A percentile compares a stretch with the other conserved stretches of the same genome.
Conservation (phyloP, 2,888 invertebrate species). For the Pammene aurita region DNA sequence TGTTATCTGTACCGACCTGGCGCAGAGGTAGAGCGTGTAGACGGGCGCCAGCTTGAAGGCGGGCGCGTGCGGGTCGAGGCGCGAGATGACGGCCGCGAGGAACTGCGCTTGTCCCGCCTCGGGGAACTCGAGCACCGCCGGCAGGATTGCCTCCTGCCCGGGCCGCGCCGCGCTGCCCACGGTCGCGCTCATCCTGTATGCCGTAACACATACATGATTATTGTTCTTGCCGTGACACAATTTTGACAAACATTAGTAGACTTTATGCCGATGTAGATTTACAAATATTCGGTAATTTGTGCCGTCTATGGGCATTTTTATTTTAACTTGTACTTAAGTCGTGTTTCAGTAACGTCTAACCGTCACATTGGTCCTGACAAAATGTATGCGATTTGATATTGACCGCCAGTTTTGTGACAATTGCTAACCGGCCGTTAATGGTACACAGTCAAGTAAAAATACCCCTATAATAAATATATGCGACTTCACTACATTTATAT, state of each 20-base stretch:
- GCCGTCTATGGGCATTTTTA: too few relatives aligned
- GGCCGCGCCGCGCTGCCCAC: constrained; percentile 63
- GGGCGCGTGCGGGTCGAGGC: constrained; percentile 93
- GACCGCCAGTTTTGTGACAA: too few relatives aligned
- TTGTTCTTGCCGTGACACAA: background rate
- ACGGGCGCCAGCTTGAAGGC: constrained; percentile 98
- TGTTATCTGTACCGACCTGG: constrained; percentile 80
- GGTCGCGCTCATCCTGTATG: constrained; percentile 58
- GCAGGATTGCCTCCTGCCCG: constrained; percentile 94
- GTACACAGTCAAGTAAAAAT: too few relatives aligned
- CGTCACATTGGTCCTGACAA: too few relatives aligned
- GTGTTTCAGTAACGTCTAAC: too few relatives aligned
- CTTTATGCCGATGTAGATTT: too few relatives aligned
- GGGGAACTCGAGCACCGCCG: constrained; percentile 96
- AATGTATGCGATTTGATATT: too few relatives aligned
- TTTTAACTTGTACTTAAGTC: too few relatives aligned
- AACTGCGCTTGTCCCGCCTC: constrained; percentile 97
- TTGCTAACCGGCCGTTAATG: too few relatives aligned
- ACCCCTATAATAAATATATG: too few relatives aligned
- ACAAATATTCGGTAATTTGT: too few relatives aligned
- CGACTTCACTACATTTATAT: too few relatives aligned
- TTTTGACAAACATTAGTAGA: background rate
- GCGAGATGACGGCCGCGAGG: constrained; percentile 92
- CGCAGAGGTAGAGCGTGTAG: constrained; percentile 97
- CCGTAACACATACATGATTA: background rate